Base-by-base conservation (phyloP, 2,888 invertebrate species). In the Cynaeus angustus region DNA sequence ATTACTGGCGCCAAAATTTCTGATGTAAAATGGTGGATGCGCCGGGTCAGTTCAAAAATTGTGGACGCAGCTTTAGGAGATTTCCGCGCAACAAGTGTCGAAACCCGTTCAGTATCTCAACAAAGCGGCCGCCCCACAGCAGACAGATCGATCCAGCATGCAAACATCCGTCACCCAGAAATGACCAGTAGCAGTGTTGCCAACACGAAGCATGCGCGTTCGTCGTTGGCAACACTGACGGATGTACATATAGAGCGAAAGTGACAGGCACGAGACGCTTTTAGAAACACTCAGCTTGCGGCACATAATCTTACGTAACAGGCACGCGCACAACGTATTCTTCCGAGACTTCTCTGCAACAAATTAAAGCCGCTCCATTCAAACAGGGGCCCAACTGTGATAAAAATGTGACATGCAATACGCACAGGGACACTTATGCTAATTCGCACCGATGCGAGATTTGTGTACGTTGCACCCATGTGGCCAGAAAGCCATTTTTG, bases 271-370 rank as follows among this genome's bases (percentile, higher is more conserved):
- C 53, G 55, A 75, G 65, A 66, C 58, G 52, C 72, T 26, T 45
- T 45, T 56, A 70, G 43, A 41, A 58, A 64, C 68, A 68, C 46
- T 50, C 64, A 69, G 43, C 64, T 75, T 77, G 76, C 77, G 77
- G 78, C 78, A 80, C 79, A 81, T 79, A 81, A 78, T 88, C 93
- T 93, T 93, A 94, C 93, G 93, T 92, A 86, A 93, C 89, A 90
- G 92, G 91, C 89, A 93, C 91, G 90, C 92, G 92, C 89, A 92
- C 91, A 90, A 91, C 90, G 91, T 91, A 94, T 89, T 91, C 91
- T 88, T 92, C 91, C 87, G 90, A 90, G 87, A 93, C 90, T 79
- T 83, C 83, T 86, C 87, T 88, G 87, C 79, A 88, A 88, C 86
- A 87, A 83, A 80, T 81, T 75, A 79, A 82, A 81, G 77, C 83